Evolutionary conservation across 2,113 vertebrate species (phyloP).

Genomic region (Galemys pyrenaicus): DNA sequence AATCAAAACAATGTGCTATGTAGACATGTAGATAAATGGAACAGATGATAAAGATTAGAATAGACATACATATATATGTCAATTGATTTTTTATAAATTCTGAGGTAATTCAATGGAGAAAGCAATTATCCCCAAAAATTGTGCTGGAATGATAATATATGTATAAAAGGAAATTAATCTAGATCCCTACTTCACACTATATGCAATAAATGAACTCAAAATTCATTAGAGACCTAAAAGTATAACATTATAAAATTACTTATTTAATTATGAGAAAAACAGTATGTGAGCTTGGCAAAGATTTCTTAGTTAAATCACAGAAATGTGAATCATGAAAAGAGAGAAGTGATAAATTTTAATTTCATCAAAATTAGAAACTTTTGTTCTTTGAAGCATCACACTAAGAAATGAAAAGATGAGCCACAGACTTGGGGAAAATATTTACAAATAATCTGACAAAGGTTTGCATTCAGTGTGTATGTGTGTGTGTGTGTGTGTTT

Average conservation of each 20-base stretch:
- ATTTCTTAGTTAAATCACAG: background rate
- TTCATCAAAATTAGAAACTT: too few relatives aligned
- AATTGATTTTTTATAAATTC: background rate
- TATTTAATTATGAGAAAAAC: background rate
- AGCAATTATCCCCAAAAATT: background rate
- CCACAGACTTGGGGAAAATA: background rate
- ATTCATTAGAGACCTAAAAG: constrained; percentile 13
- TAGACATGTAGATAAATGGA: background rate
- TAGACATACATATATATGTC: background rate
- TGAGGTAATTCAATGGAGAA: constrained; percentile 16
- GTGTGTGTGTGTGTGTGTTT: background rate
- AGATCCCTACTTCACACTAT: background rate
- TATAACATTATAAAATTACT: background rate
- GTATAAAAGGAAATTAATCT: background rate
- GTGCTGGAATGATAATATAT: background rate
- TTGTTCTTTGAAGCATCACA: too few relatives aligned
- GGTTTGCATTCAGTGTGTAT: background rate
- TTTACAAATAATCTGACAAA: background rate
- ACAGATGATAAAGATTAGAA: background rate
- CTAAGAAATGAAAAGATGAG: too few relatives aligned
- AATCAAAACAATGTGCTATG: background rate
- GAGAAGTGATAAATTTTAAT: background rate
- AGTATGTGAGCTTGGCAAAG: background rate
- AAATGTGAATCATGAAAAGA: background rate
- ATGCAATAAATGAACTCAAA: constrained; percentile 9